Base-by-base conservation (phyloP, 2,113 vertebrate genomes). In the Puntigrus tetrazona region DNA sequence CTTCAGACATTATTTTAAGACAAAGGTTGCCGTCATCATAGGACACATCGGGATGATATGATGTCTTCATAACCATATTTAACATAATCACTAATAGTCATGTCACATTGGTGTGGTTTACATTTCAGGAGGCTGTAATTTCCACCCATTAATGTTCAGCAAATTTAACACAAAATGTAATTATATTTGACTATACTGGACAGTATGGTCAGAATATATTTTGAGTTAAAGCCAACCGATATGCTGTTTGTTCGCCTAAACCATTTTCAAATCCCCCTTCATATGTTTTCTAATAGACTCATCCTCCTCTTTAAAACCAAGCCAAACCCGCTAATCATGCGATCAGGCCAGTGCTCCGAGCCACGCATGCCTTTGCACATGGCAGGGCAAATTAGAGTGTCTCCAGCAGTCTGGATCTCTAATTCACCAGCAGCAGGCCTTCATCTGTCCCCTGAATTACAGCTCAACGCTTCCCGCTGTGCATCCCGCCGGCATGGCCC, bases 311-410 rank as follows among this genome's bases (percentile, higher is more conserved):
- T 87, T 94, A 93, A 92, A 90, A 84, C 89, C 90, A 93, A 92
- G 61, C 84, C 52, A 81, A 82, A 76, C 27, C 59, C 76, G 86
- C 91, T 94, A 94, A 94, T 93, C 90, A 92, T 90, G 85, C 83
- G 90, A 90, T 89, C 89, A 65, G 87, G 88, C 90, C 55, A 11
- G 36, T 8, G 77, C 25, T 87, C 89, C 77, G 78, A 89, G 90
- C 91, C 88, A 89, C 87, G 91, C 93, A 94, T 94, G 94, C 93
- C 93, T 94, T 93, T 93, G 92, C 93, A 94, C 94, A 93, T 93
- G 92, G 93, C 91, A 92, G 92, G 91, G 90, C 93, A 94, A 93
- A 94, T 95, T 94, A 94, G 92, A 94, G 92, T 86, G 89, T 90
- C 92, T 93, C 92, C 91, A 88, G 92, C 91, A 84, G 90, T 88